Percentiles rank a stretch among this genome's conserved stretches.
phyloP scores from a whole-genome alignment of 2,113 vertebrate species.

The Tetrao urogallus region DNA sequence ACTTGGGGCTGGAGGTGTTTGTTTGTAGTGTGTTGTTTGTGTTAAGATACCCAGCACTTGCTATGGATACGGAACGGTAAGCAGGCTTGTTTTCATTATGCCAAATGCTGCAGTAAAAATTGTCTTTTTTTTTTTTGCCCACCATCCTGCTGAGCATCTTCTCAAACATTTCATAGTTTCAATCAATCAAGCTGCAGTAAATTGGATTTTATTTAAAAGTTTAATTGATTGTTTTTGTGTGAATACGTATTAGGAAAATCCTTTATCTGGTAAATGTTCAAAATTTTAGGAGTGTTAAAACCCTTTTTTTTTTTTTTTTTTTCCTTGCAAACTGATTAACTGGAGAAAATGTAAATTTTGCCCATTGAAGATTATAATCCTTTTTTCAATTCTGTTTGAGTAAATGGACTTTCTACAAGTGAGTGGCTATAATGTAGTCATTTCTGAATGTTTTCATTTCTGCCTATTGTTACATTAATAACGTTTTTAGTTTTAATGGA shows the following conservation, averaged over 20 bases:
- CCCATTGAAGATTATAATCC: neutral
- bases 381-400: neutral
- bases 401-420: constrained; percentile 13
- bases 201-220: constrained; percentile 43
- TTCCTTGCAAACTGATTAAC: neutral
- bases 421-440: neutral
- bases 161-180: neutral
- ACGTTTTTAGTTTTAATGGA: neutral
- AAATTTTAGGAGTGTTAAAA: constrained; percentile 20
- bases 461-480: neutral
- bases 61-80: neutral
- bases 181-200: neutral
- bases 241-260: neutral
- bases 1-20: neutral
- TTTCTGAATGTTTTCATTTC: neutral
- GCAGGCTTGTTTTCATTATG: neutral
- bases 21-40: neutral
- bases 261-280: constrained; percentile 21
- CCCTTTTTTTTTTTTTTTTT: neutral
- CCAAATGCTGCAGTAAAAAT: neutral
- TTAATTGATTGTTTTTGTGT: constrained; percentile 39
- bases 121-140: neutral
- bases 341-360: constrained; percentile 8
- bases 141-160: neutral
- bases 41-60: neutral